These are phyloP conservation scores for Silurus aristotelis DNA, from an alignment of 2,797 vertebrate genomes.

Conservation along the genomic window DNA sequence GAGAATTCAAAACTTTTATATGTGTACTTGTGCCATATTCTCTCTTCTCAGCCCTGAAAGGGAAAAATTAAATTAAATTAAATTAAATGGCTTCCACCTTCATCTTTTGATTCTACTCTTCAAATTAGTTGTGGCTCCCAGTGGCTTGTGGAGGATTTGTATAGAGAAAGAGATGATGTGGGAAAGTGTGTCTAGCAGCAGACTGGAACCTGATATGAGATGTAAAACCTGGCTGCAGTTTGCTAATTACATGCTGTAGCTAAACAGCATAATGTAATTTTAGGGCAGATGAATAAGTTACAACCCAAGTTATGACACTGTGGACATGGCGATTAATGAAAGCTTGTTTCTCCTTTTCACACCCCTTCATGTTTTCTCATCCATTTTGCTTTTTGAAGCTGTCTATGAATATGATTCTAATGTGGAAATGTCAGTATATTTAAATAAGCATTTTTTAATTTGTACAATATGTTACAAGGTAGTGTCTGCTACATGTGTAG, in stretches of 20 bases:
- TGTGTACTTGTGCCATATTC: conserved; percentile 37
- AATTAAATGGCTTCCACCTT: conserved; percentile 32
- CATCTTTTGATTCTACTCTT: conserved; percentile 38
- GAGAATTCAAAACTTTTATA: conserved; percentile 39
- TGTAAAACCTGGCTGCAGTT: conserved; percentile 44
- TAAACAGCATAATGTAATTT: conserved; percentile 38
- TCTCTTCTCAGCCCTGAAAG: conserved; percentile 10
- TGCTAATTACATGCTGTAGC: conserved; percentile 17
- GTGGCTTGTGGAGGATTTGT: conserved; percentile 42
- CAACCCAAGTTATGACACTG: conserved; percentile 32
- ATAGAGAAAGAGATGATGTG: neutral
- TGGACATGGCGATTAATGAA: conserved; percentile 16
- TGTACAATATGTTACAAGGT: neutral
- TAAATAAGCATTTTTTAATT: neutral
- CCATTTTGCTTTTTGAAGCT: neutral
- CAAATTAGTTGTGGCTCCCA: conserved; percentile 49
- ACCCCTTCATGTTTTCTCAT: neutral
- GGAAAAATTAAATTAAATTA: neutral
- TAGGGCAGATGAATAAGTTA: conserved; percentile 37
- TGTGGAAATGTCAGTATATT: neutral
- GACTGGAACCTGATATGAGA: conserved; percentile 34
- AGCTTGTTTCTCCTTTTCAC: conserved; percentile 11
- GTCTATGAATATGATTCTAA: conserved; percentile 1
- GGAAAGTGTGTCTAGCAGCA: conserved; percentile 29
- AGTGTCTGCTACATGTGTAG: neutral